Evolutionary conservation across 2,113 vertebrate genomes (phyloP).

Genomic region (Lophotis ruficrista): DNA sequence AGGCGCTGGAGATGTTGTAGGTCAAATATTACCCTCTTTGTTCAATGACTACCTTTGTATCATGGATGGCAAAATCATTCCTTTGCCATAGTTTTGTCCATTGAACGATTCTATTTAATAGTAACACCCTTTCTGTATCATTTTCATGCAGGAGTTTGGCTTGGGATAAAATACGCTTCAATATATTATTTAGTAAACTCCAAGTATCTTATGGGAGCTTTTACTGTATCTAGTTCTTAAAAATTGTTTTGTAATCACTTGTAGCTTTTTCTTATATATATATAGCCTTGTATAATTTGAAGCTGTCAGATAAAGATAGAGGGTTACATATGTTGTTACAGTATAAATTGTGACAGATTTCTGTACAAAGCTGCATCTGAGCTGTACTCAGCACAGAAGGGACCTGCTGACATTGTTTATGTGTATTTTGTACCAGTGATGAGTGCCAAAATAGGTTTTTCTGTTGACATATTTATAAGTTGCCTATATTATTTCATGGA

Average conservation of each 20-base stretch:
- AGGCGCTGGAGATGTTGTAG: neutral
- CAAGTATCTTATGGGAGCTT: neutral
- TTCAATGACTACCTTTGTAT: neutral
- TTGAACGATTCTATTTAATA: neutral
- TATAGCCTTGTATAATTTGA: neutral
- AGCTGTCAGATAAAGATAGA: neutral
- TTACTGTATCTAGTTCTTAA: neutral
- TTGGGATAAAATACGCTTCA: neutral
- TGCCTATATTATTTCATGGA: neutral
- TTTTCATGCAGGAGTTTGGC: neutral
- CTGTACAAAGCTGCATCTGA: neutral
- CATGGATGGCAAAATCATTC: neutral
- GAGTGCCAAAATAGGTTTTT: neutral
- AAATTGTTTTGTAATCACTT: neutral
- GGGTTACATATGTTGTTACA: neutral
- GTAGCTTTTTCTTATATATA: neutral
- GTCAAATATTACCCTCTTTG: neutral
- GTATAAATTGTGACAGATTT: neutral
- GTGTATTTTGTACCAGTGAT: neutral
- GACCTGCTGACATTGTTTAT: neutral
- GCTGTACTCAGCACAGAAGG: neutral
- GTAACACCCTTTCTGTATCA: neutral
- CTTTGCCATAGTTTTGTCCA: neutral
- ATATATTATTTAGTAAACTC: neutral
- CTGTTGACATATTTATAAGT: neutral